phyloP scores from a whole-genome alignment of 2,797 vertebrate species.

The Podargus strigoides region DNA sequence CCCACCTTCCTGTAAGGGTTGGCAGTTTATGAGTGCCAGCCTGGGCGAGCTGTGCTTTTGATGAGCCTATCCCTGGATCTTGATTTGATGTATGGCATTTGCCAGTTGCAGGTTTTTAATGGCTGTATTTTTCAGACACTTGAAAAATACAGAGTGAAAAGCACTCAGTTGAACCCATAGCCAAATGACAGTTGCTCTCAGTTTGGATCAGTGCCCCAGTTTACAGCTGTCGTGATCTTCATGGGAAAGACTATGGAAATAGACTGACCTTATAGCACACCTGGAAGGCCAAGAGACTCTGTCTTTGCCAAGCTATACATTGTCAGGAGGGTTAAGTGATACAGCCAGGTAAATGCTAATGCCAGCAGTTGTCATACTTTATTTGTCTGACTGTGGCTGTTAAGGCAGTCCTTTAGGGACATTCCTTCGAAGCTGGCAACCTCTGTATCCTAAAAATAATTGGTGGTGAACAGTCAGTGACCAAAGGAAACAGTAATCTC shows the following conservation, averaged over 20 bases:
- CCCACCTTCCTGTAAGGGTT: not conserved
- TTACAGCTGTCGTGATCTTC: not conserved
- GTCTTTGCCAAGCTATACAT: not conserved
- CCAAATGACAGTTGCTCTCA: not conserved
- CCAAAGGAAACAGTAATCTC: not conserved
- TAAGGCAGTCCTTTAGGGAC: constrained; percentile 12
- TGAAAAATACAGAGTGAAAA: constrained; percentile 5
- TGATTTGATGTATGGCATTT: not conserved
- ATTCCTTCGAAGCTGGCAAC: not conserved
- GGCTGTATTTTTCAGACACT: not conserved
- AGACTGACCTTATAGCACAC: not conserved
- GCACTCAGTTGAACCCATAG: not conserved
- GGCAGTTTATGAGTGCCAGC: not conserved
- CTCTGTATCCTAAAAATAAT: not conserved
- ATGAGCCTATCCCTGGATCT: not conserved
- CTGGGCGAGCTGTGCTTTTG: not conserved
- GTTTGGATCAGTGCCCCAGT: not conserved
- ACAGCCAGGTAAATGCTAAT: not conserved
- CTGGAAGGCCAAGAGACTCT: constrained; percentile 4
- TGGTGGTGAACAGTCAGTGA: not conserved
- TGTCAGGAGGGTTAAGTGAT: not conserved
- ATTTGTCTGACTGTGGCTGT: not conserved
- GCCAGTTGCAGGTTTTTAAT: not conserved
- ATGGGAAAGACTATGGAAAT: not conserved
- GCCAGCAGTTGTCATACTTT: not conserved